A percentile compares a stretch with the other conserved stretches of the same genome.
Evolutionary conservation across 2,113 vertebrate genomes (phyloP).

Genomic region (Bubo blakistoni): DNA sequence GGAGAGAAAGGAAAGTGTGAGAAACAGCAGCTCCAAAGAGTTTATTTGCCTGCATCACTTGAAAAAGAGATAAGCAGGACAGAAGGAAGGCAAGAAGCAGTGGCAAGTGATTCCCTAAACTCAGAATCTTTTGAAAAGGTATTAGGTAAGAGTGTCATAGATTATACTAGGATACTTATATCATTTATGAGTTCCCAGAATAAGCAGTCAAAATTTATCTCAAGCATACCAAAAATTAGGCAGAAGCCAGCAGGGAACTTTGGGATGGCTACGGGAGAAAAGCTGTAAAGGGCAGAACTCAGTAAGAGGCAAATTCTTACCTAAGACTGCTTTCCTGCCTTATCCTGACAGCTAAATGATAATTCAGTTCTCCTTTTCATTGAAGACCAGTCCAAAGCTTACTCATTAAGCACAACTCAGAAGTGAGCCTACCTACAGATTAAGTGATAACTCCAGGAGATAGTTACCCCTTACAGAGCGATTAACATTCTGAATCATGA

Average conservation of each 20-base stretch:
- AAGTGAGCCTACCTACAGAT: not conserved
- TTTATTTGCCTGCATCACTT: not conserved
- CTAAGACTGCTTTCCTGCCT: not conserved
- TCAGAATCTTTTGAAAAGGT: not conserved
- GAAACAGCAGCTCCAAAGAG: not conserved
- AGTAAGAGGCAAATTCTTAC: not conserved
- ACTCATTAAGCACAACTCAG: not conserved
- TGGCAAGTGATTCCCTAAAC: not conserved
- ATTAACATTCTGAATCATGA: not conserved
- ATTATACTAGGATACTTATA: not conserved
- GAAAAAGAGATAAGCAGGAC: not conserved
- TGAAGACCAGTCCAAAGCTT: not conserved
- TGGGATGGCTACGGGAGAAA: not conserved
- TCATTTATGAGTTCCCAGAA: not conserved
- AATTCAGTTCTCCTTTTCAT: not conserved
- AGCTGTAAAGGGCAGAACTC: not conserved
- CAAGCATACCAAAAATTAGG: not conserved
- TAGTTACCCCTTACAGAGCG: not conserved
- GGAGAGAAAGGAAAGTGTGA: not conserved
- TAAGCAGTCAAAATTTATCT: not conserved
- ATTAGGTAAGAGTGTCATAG: not conserved
- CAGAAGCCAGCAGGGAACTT: not conserved
- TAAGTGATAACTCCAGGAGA: slow-evolving; percentile 15
- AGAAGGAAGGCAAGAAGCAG: not conserved
- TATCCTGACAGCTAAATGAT: not conserved